Evolutionary conservation across 2,888 invertebrate genomes (phyloP), one percentile per base, ranked within the genome.

Genomic region (Drosophila algonquin): DNA sequence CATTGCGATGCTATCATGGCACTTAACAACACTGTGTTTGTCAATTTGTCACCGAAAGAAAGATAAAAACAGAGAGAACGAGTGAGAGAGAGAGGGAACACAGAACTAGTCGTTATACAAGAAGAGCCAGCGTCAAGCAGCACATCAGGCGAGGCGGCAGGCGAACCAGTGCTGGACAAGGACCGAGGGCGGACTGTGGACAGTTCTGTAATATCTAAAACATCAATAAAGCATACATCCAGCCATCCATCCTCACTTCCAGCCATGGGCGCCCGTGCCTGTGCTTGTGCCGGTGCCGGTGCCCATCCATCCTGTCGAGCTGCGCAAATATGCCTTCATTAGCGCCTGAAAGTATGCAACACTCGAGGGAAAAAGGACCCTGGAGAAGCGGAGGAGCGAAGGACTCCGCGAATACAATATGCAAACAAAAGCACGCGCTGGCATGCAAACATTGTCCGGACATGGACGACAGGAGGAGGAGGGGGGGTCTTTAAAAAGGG

Each of bases 281-380:
- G 27, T 8, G 30, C 8, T 8, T 30, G 30, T 8, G 30, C 8
- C 2, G 8, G 30, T 1, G 30, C 2, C 30, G 7, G 30, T 1
- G 30, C 30, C 30, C 30, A 30, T 7, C 40, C n/a, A 40, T 40
- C 30, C 54, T 47, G 35, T n/a, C 46, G 16, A 18, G 54, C 18
- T 48, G 61, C 55, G 71, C 54, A 77, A 80, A 86, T 77, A 82
- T 73, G 77, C 87, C 77, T 79, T 82, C 82, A 85, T 85, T 82
- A 87, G 80, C 71, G 76, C 83, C 68, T 14, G 54, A 74, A 80
- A 86, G 87, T 83, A 85, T 85, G 86, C 82, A 83, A 55, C 64
- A 59, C 27, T 57, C 57, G 53, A 40, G n/a, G 12, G 45, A 40
- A 63, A 35, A 54, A 32, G 46, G 35, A 10, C n/a, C n/a, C 7